Evolutionary conservation across 2,797 vertebrate genomes (phyloP), one percentile per base, ranked within the genome.

Genomic region (Lates japonicus): DNA sequence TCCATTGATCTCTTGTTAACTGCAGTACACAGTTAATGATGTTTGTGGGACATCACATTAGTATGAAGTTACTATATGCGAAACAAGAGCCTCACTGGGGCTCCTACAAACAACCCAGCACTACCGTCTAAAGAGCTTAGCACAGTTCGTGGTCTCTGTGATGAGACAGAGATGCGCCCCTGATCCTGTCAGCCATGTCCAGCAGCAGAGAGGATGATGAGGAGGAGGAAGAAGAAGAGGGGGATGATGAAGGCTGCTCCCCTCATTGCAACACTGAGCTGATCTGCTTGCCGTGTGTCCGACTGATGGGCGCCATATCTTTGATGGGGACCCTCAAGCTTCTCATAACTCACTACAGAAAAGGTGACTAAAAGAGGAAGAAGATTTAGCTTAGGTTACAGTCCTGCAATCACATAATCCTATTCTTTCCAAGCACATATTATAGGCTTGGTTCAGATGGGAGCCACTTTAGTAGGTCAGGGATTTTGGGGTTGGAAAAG

Each of bases 241-340:
- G 29, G 52, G 46, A n/a, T 4, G 80, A 77, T 29, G 69, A 70
- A 57, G 62, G 55, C 70, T 22, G 7, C 14, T 3, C 41, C 69
- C 39, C 57, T 3, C 5, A 70, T 5, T 55, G 74, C 58, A 66
- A 46, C 46, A 1, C 68, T 11, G 76, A 83, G 81, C 76, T 55
- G 52, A 81, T 80, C 77, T 54, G 71, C 57, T 79, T 1, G 31
- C 79, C 59, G 31, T 25, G 41, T 48, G 49, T 71, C 49, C 67
- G 84, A 85, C 54, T 70, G 84, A 85, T 80, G 61, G 58, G 48
- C 13, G 85, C 81, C 85, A 78, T 35, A 78, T 81, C 37, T 14
- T 76, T 37, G 72, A 49, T 6, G 20, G 57, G 70, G 59, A 86
- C 64, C 66, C 80, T 73, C 17, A 35, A 78, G 78, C 78, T 69